Base-by-base conservation (phyloP, 2,797 vertebrate genomes). In the Hydrolagus colliei region DNA sequence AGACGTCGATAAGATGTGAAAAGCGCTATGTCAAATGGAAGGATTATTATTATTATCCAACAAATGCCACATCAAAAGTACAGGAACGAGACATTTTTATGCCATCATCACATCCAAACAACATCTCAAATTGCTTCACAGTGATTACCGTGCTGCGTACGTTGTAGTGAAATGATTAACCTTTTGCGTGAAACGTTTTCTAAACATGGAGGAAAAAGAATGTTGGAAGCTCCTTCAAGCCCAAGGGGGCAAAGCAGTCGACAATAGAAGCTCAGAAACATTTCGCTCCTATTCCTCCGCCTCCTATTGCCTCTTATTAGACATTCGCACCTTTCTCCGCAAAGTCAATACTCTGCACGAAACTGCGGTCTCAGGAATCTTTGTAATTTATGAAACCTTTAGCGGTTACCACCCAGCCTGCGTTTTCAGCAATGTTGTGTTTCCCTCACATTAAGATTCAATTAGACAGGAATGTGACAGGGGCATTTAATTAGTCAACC, bases 401-500 rank as follows among this genome's bases (percentile, higher is more conserved):
- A 20, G 87, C 86, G 27, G 67, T 86, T 27, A 86, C n/a, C 86
- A 67, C 67, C 86, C 59, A 63, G 10, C 87, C 73, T 14, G 22
- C 75, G 61, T 78, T 85, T 14, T 88, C 77, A 41, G 2, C 86
- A 87, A 87, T 85, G 73, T 86, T 74, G 27, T 79, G 63, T 86
- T 89, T 89, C 82, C 88, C 86, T 90, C 87, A 78, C 88, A 13
- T 89, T 72, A 85, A 59, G 72, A 89, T 89, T 89, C 88, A 90
- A 86, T 88, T 88, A 87, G 88, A 88, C 78, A 88, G 88, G 89
- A 91, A 91, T 92, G 91, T 92, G 93, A 92, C 93, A 91, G 92
- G 91, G 92, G 90, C 88, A 87, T 93, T 94, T 92, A 91, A 89
- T 90, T 89, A 89, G 91, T 92, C 93, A 91, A 89, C 90, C 91